These are phyloP conservation scores for Chrysolina americana DNA, from an alignment of 2,888 invertebrate species.

Conservation along the genomic window DNA sequence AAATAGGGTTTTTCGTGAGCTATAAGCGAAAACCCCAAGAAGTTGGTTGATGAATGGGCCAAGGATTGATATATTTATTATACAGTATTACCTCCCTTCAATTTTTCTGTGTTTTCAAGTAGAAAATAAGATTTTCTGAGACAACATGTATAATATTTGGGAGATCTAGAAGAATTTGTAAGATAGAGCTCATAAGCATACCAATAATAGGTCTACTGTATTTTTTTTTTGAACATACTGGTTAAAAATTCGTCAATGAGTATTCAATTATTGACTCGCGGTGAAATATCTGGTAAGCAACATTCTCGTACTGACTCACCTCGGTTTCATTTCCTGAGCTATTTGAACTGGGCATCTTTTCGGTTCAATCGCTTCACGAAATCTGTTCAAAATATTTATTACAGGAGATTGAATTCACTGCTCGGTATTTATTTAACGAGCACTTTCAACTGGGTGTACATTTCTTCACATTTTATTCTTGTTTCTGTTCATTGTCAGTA, in stretches of 20 bases:
- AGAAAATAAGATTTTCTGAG: no score
- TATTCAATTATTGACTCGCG: neutral
- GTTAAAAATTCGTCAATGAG: neutral
- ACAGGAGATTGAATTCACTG: neutral
- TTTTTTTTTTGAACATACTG: no score
- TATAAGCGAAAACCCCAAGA: no score
- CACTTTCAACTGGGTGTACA: neutral
- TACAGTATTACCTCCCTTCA: no score
- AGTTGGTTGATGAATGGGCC: no score
- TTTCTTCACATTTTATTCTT: neutral
- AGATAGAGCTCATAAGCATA: no score
- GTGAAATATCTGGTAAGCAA: neutral
- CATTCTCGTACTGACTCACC: slow-evolving; percentile 4
- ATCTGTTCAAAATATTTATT: neutral
- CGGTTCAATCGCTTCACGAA: neutral
- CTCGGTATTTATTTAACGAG: neutral
- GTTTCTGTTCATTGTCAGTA: neutral
- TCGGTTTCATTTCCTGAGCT: slow-evolving; percentile 15
- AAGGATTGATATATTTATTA: no score
- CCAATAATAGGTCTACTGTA: no score
- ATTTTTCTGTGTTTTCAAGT: no score
- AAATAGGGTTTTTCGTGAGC: no score
- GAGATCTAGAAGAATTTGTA: no score
- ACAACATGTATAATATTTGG: no score
- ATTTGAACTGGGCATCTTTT: neutral